Evolutionary conservation across 2,797 vertebrate species (phyloP).

Genomic region (Hylomyscus alleni): DNA sequence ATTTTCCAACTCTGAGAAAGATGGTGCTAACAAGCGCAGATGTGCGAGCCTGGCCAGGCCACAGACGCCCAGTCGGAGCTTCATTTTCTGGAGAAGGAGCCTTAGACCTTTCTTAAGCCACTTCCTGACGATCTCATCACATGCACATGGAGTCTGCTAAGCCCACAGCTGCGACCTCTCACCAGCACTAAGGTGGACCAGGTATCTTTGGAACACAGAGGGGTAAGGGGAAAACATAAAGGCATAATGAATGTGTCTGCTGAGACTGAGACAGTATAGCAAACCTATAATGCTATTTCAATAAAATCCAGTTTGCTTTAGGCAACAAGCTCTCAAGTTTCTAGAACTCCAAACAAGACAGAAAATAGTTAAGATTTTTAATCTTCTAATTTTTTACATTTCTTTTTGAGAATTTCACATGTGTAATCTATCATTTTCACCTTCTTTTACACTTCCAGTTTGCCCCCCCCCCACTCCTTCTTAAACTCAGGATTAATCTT

Average conservation of each 20-base stretch:
- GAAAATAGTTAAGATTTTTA: neutral
- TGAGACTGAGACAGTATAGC: neutral
- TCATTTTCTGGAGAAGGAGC: neutral
- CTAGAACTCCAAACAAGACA: neutral
- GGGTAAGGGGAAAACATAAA: neutral
- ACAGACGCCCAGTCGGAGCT: neutral
- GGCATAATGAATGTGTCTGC: neutral
- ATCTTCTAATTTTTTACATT: neutral
- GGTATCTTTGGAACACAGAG: neutral
- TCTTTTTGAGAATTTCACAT: neutral
- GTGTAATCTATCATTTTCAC: neutral
- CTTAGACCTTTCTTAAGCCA: neutral
- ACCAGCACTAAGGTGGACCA: neutral
- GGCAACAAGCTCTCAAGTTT: neutral
- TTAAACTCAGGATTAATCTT: neutral
- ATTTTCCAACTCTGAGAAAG: neutral
- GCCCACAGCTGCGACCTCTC: conserved; percentile 2
- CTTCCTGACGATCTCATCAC: neutral
- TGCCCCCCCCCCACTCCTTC: neutral
- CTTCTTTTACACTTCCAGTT: neutral
- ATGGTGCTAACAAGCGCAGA: neutral
- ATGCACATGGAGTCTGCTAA: neutral
- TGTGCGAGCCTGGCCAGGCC: neutral
- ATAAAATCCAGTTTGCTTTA: neutral
- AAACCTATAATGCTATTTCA: neutral